Conservation (phyloP, 2,888 invertebrate species). For the Physocephala rufipes region DNA sequence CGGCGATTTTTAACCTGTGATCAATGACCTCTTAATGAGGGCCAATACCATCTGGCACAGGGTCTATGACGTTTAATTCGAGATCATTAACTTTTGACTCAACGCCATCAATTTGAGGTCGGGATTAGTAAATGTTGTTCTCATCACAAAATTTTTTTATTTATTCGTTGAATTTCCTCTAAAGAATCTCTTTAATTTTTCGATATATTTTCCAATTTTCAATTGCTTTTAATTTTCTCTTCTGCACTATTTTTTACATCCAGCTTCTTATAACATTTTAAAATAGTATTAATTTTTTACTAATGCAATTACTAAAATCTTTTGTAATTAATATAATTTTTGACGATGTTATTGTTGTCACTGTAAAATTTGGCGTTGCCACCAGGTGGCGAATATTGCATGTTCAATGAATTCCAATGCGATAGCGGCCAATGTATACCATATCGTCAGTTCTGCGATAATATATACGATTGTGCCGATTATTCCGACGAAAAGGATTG, state of each 20-base stretch:
- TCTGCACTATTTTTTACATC: not conserved
- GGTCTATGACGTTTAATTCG: too few relatives aligned
- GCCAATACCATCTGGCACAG: too few relatives aligned
- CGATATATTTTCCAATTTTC: not conserved
- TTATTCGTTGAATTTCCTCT: too few relatives aligned
- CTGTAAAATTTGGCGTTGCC: slow-evolving; percentile 1
- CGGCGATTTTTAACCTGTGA: too few relatives aligned
- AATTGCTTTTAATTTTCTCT: not conserved
- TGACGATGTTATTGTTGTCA: too few relatives aligned
- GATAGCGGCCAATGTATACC: slow-evolving; percentile 72
- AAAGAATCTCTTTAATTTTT: not conserved
- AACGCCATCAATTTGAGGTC: too few relatives aligned
- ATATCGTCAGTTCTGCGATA: slow-evolving; percentile 71
- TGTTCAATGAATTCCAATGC: slow-evolving; percentile 72
- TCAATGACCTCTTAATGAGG: too few relatives aligned
- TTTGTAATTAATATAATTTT: not conserved
- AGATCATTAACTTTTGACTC: not conserved
- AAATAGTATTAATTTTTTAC: slow-evolving; percentile 21
- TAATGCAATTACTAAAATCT: not conserved
- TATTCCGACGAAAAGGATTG: slow-evolving; percentile 80
- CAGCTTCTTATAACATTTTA: not conserved
- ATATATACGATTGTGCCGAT: slow-evolving; percentile 76
- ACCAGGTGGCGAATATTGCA: slow-evolving; percentile 59
- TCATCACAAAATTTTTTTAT: too few relatives aligned
- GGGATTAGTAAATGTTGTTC: too few relatives aligned